phyloP scores from a whole-genome alignment of 1,140 invertebrate species.

The Homarus americanus region DNA sequence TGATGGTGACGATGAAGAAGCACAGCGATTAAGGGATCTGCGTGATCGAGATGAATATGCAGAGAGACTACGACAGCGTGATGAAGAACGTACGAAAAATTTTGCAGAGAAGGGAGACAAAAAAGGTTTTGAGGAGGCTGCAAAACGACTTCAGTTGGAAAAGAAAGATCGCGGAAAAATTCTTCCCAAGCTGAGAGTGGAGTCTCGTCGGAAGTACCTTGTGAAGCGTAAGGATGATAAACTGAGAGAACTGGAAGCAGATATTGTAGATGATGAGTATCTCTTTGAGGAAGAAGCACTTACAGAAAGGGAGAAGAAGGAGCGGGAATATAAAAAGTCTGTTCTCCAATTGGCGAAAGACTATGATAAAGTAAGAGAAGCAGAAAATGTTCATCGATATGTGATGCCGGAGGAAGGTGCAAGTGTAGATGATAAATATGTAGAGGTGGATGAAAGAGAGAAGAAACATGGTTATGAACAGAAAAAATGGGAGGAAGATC shows the following conservation, averaged over 20 bases:
- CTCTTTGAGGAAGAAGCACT: constrained; percentile 92
- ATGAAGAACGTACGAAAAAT: constrained; percentile 93
- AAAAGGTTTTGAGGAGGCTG: constrained; percentile 93
- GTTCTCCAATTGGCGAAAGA: constrained; percentile 94
- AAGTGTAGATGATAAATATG: constrained; percentile 82
- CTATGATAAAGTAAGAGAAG: constrained; percentile 94
- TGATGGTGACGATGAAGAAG: constrained; percentile 81
- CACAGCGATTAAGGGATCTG: constrained; percentile 87
- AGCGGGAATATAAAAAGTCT: constrained; percentile 94
- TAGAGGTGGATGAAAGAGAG: constrained; percentile 93
- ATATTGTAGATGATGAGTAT: constrained; percentile 97
- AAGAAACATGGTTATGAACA: constrained; percentile 94
- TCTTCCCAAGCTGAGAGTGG: constrained; percentile 90
- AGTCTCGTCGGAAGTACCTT: constrained; percentile 96
- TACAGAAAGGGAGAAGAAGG: constrained; percentile 90
- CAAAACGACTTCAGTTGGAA: constrained; percentile 93
- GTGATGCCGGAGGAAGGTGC: constrained; percentile 90
- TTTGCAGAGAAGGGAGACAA: constrained; percentile 86
- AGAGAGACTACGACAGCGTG: constrained; percentile 90
- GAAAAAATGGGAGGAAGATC: constrained; percentile 98
- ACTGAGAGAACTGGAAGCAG: constrained; percentile 95
- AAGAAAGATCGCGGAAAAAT: constrained; percentile 90
- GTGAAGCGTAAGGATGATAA: constrained; percentile 98
- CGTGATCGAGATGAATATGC: constrained; percentile 97
- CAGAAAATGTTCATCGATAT: constrained; percentile 95